These are phyloP conservation scores for Collichthys lucidus DNA, from an alignment of 2,113 vertebrate species.

Conservation along the genomic window DNA sequence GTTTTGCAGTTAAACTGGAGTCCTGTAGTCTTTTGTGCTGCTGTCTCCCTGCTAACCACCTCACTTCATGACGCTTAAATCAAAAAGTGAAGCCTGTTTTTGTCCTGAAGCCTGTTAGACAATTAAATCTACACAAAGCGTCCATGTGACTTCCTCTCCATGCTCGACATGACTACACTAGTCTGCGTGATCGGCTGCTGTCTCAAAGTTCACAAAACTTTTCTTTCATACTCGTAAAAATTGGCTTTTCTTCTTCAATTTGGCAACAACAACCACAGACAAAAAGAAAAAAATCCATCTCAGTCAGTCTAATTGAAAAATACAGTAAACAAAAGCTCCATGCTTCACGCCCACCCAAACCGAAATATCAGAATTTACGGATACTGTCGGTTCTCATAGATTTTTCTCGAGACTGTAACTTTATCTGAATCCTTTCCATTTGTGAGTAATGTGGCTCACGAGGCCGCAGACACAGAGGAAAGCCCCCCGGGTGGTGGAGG, in stretches of 20 bases:
- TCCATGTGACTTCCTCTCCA: neutral
- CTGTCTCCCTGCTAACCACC: neutral
- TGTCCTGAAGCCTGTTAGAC: neutral
- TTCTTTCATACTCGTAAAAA: neutral
- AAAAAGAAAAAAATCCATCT: neutral
- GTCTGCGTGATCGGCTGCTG: neutral
- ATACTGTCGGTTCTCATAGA: neutral
- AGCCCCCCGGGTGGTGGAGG: neutral
- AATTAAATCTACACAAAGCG: neutral
- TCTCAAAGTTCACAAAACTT: neutral
- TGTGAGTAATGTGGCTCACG: constrained; percentile 51
- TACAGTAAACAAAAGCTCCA: neutral
- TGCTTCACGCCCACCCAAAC: neutral
- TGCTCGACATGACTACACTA: neutral
- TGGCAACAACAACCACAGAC: neutral
- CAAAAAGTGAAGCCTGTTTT: neutral
- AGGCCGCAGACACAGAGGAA: constrained; percentile 37
- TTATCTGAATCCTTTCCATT: constrained; percentile 39
- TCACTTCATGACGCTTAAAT: neutral
- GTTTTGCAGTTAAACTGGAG: rapidly evolving
- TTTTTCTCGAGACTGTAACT: constrained; percentile 13
- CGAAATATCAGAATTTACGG: neutral
- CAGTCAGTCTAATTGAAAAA: neutral
- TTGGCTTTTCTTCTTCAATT: neutral
- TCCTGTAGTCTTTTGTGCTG: neutral